These are phyloP conservation scores for Paramormyrops kingsleyae DNA, from an alignment of 2,113 vertebrate species.

Conservation along the genomic window DNA sequence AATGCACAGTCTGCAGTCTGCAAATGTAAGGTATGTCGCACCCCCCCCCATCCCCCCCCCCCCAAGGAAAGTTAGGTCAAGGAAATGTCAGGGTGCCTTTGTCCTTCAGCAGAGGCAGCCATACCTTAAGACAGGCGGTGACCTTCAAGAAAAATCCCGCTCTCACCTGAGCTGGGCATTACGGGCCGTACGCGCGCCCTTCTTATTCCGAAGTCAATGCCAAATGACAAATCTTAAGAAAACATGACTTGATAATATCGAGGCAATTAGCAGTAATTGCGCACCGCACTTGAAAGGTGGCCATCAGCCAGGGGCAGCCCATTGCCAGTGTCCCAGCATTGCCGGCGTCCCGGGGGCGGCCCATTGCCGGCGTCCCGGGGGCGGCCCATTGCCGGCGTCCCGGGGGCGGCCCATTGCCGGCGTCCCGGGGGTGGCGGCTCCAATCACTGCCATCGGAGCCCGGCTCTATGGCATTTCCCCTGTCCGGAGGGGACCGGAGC, in stretches of 20 bases:
- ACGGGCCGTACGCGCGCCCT: neutral
- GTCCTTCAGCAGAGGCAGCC: neutral
- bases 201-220: constrained; percentile 3
- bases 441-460: constrained; percentile 5
- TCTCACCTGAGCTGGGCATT: neutral
- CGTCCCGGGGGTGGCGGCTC: neutral
- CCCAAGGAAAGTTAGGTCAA: neutral
- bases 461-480: constrained; percentile 13
- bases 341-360: neutral
- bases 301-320: constrained; percentile 6
- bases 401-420: neutral
- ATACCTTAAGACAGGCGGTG: neutral
- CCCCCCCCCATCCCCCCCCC: neutral
- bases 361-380: neutral
- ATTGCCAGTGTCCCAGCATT: neutral
- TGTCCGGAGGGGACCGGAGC: neutral
- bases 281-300: neutral
- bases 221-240: constrained; percentile 18
- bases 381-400: neutral
- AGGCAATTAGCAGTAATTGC: constrained; percentile 23
- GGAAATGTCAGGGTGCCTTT: neutral
- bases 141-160: neutral
- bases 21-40: neutral
- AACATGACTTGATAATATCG: constrained; percentile 26
- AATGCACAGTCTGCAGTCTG: neutral